phyloP scores from a whole-genome alignment of 2,797 vertebrate species.

The Crenuchus spilurus region DNA sequence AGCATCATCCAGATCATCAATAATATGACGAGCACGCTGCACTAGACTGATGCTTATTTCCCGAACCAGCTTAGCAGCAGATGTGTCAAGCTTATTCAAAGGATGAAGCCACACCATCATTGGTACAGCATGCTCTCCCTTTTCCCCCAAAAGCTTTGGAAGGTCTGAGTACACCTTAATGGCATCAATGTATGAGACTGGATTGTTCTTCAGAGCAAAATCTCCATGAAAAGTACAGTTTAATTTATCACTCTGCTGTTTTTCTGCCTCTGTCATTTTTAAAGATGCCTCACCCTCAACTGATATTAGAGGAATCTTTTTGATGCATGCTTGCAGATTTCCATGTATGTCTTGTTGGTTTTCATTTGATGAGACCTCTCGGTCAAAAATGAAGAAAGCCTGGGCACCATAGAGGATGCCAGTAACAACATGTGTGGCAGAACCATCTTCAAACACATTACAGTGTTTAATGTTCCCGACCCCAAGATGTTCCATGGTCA shows the following conservation, averaged over 20 bases:
- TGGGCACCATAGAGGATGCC: constrained; percentile 69
- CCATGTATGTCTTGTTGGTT: constrained; percentile 57
- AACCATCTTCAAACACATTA: constrained; percentile 48
- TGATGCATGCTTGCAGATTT: constrained; percentile 54
- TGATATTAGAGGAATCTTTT: constrained; percentile 40
- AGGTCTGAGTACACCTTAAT: constrained; percentile 61
- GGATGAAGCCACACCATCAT: constrained; percentile 69
- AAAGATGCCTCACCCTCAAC: constrained; percentile 50
- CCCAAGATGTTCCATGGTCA: constrained; percentile 68
- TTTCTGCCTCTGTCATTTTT: constrained; percentile 53
- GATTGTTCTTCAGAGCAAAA: constrained; percentile 60
- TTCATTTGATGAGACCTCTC: constrained; percentile 54
- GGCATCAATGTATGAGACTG: constrained; percentile 54
- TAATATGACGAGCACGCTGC: constrained; percentile 36
- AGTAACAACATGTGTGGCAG: constrained; percentile 69
- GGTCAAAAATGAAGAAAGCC: constrained; percentile 70
- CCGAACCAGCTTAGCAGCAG: constrained; percentile 50
- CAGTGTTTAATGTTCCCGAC: constrained; percentile 24
- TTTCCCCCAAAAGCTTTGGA: constrained; percentile 52
- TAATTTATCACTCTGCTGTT: constrained; percentile 52
- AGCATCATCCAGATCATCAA: constrained; percentile 61
- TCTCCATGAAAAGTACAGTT: constrained; percentile 69
- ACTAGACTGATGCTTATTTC: constrained; percentile 58
- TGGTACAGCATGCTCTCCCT: constrained; percentile 60
- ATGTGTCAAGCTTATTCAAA: constrained; percentile 57